Conservation (phyloP, 2,888 invertebrate genomes). For the Drosophila gaucha region DNA sequence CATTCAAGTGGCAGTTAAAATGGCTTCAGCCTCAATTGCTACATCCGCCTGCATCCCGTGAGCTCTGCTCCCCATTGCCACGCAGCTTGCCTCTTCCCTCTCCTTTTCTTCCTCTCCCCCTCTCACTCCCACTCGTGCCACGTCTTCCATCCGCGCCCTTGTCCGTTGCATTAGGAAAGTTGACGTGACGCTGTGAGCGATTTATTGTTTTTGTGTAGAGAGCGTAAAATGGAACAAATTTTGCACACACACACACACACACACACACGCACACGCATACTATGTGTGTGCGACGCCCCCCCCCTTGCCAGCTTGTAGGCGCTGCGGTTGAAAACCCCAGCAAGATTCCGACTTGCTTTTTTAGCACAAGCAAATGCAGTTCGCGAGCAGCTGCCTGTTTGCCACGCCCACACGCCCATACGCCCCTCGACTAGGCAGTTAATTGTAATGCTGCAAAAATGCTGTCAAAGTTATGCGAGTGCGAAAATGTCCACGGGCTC, state of each 20-base stretch:
- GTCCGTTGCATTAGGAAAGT: slow-evolving; percentile 71
- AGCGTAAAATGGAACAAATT: slow-evolving; percentile 80
- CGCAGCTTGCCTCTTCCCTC: too few relatives aligned
- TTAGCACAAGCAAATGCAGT: background rate
- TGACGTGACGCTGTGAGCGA: slow-evolving; percentile 79
- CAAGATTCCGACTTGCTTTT: slow-evolving; percentile 20
- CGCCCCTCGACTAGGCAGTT: slow-evolving; percentile 57
- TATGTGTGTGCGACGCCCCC: slow-evolving; percentile 39
- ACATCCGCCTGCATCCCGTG: slow-evolving; percentile 57
- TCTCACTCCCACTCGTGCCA: too few relatives aligned
- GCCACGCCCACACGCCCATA: background rate
- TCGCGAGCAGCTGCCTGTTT: slow-evolving; percentile 7
- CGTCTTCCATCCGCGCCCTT: slow-evolving; percentile 24
- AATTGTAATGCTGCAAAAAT: slow-evolving; percentile 78
- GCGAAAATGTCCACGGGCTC: slow-evolving; percentile 72
- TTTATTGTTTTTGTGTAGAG: slow-evolving; percentile 79
- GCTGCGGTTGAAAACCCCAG: slow-evolving; percentile 5
- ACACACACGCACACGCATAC: slow-evolving; percentile 31
- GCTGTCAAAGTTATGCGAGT: slow-evolving; percentile 79
- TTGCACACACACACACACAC: slow-evolving; percentile 40
- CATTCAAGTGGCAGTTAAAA: slow-evolving; percentile 78
- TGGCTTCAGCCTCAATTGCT: slow-evolving; percentile 78
- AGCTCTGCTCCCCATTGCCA: background rate
- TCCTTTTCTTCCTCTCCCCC: background rate
- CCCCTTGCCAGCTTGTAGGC: slow-evolving; percentile 54